Percentiles rank a stretch among this genome's conserved stretches.
Conservation (phyloP, 2,888 invertebrate species). For the Drosophila multiciliata region DNA sequence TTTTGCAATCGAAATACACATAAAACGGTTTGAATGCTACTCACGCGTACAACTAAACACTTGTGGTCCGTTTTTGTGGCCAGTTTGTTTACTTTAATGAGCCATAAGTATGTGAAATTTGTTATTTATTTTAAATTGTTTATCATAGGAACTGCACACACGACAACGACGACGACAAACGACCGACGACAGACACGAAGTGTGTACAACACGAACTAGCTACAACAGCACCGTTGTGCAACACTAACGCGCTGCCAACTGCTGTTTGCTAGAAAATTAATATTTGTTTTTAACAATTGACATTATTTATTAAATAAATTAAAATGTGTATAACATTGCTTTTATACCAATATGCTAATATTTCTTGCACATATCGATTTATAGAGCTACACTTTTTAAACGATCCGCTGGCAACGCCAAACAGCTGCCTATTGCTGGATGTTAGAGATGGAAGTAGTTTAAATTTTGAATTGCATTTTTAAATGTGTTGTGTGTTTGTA, state of each 20-base stretch:
- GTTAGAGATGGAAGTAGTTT: conserved; percentile 24
- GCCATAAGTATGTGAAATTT: conserved; percentile 61
- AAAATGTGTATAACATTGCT: too few species aligned
- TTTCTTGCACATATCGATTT: not conserved
- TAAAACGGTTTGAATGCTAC: conserved; percentile 59
- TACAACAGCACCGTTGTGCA: conserved; percentile 29
- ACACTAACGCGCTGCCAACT: conserved; percentile 46
- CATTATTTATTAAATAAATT: not conserved
- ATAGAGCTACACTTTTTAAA: not conserved
- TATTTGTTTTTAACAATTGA: not conserved
- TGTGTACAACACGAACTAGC: conserved; percentile 50
- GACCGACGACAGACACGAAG: conserved; percentile 63
- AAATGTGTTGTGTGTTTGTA: not conserved
- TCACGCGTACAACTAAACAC: conserved; percentile 65
- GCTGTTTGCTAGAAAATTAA: not conserved
- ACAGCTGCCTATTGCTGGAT: not conserved
- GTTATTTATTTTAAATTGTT: conserved; percentile 75
- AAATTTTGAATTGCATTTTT: not conserved
- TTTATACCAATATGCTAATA: too few species aligned
- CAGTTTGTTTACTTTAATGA: conserved; percentile 59
- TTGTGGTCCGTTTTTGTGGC: conserved; percentile 42
- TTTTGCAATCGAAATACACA: conserved; percentile 45
- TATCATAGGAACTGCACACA: conserved; percentile 74
- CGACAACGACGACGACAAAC: conserved; percentile 55
- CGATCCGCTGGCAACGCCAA: conserved; percentile 22